These are phyloP conservation scores for Epirrhoe alternata DNA, from an alignment of 2,888 invertebrate species.

Conservation along the genomic window DNA sequence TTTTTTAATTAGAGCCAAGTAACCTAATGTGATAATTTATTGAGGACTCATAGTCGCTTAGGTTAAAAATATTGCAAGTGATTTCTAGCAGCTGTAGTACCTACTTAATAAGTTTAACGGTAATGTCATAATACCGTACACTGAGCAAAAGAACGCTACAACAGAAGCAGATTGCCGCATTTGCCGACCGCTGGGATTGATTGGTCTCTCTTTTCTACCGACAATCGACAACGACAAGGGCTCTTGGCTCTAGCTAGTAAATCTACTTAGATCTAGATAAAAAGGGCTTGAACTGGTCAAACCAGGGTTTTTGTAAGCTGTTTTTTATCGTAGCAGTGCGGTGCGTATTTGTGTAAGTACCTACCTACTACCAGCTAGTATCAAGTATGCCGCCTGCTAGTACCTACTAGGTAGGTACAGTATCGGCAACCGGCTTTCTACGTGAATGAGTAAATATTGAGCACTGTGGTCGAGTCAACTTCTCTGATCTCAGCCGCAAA, in stretches of 20 bases:
- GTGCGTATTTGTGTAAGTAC: no score
- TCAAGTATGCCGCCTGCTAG: no score
- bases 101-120: constrained; percentile 74
- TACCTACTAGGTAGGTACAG: not conserved
- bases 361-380: no score
- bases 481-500: constrained; percentile 45
- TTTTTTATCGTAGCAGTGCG: no score
- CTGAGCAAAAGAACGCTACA: constrained; percentile 3
- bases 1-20: no score
- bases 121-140: constrained; percentile 65
- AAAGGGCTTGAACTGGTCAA: no score
- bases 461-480: constrained; percentile 42
- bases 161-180: constrained; percentile 10
- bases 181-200: not conserved
- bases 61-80: constrained; percentile 2
- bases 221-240: no score
- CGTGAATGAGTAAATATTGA: constrained; percentile 15
- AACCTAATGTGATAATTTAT: no score
- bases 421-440: constrained; percentile 1
- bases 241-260: no score
- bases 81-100: constrained; percentile 40
- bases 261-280: no score
- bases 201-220: not conserved
- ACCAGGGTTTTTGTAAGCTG: no score
- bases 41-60: not conserved